These are phyloP conservation scores for Bujurquina vittata DNA, from an alignment of 2,113 vertebrate genomes.

Conservation along the genomic window DNA sequence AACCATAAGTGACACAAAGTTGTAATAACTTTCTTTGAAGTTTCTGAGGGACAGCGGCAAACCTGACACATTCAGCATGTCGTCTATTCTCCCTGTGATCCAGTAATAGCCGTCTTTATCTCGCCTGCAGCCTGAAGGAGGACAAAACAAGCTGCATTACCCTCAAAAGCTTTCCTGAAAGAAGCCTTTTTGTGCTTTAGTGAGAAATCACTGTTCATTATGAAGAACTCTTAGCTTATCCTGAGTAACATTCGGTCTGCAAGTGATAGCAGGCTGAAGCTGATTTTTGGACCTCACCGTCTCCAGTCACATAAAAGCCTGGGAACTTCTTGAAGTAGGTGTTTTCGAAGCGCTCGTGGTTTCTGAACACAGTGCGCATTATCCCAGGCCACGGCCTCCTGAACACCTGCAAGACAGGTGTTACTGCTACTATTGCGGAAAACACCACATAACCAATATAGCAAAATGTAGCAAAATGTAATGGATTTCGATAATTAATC, in stretches of 20 bases:
- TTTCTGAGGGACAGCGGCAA: neutral
- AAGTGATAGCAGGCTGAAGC: neutral
- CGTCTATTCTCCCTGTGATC: slow-evolving; percentile 86
- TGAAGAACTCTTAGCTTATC: neutral
- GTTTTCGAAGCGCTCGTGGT: slow-evolving; percentile 82
- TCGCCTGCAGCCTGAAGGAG: slow-evolving; percentile 78
- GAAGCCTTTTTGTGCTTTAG: neutral
- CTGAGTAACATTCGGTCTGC: neutral
- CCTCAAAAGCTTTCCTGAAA: neutral
- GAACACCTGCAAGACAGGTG: slow-evolving; percentile 76
- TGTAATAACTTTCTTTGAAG: too few species aligned
- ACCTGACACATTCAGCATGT: slow-evolving; percentile 88
- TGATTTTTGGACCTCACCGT: slow-evolving; percentile 71
- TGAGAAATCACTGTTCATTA: neutral
- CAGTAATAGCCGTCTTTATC: slow-evolving; percentile 87
- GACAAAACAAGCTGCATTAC: slow-evolving; percentile 14
- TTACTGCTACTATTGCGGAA: neutral
- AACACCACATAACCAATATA: too few species aligned
- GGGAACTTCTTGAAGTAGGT: slow-evolving; percentile 86
- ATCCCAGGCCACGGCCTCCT: slow-evolving; percentile 84
- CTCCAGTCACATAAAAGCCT: slow-evolving; percentile 84
- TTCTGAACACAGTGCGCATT: slow-evolving; percentile 80
- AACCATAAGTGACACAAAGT: neutral
- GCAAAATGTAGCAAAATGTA: neutral
- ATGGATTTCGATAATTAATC: neutral